Percentiles rank a stretch among this genome's conserved stretches.
Evolutionary conservation across 2,888 invertebrate genomes (phyloP).

Genomic region (Limnephilus auricula): DNA sequence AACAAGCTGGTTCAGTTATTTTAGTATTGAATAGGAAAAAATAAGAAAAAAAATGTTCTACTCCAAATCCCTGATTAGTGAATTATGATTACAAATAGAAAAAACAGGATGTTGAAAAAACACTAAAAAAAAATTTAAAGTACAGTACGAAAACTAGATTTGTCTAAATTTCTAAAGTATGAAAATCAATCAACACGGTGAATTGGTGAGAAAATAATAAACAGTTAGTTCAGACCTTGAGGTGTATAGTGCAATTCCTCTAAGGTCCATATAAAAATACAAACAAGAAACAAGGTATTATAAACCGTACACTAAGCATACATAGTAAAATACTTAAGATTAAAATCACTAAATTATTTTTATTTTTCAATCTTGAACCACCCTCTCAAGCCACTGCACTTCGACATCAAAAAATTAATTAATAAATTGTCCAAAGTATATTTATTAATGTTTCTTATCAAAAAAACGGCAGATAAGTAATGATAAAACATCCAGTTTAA

Average conservation of each 20-base stretch:
- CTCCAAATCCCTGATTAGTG: not conserved
- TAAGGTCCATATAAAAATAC: slow-evolving; percentile 2
- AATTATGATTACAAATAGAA: not conserved
- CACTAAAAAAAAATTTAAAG: not conserved
- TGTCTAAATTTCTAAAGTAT: not conserved
- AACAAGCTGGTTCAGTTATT: not conserved
- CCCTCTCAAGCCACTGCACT: not conserved
- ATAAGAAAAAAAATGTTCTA: not conserved
- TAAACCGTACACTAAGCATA: not conserved
- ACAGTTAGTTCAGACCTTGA: slow-evolving; percentile 2
- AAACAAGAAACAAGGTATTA: slow-evolving; percentile 2
- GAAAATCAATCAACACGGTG: not conserved
- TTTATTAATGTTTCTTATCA: too few species aligned
- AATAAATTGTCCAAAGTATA: not conserved
- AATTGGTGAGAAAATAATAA: not conserved
- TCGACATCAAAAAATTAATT: not conserved
- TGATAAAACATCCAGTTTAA: too few species aligned
- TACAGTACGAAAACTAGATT: not conserved
- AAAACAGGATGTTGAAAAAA: not conserved
- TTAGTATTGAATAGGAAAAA: not conserved
- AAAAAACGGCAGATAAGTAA: too few species aligned
- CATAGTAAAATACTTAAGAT: not conserved
- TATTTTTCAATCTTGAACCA: not conserved
- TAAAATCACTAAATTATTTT: not conserved
- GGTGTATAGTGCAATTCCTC: slow-evolving; percentile 2